Percentiles rank a stretch among this genome's conserved stretches.
phyloP scores from a whole-genome alignment of 2,888 invertebrate genomes.

The Cenopis cana region DNA sequence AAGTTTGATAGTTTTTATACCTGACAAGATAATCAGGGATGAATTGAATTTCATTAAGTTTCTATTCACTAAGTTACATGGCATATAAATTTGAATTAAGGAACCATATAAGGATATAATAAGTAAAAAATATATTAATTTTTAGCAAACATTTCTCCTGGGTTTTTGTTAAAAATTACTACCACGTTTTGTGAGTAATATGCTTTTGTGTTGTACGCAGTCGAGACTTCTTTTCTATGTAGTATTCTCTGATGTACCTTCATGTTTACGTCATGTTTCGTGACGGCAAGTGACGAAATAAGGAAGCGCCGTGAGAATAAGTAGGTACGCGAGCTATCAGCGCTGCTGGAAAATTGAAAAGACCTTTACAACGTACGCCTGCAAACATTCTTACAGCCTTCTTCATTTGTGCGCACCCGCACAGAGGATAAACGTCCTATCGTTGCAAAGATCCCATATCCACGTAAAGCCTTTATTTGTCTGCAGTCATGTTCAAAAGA shows the following conservation, averaged over 20 bases:
- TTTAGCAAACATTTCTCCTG: too few species aligned
- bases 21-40: too few species aligned
- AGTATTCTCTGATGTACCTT: conserved; percentile 18
- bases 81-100: too few species aligned
- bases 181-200: too few species aligned
- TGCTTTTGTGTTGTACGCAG: too few species aligned
- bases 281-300: conserved; percentile 69
- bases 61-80: too few species aligned
- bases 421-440: neutral
- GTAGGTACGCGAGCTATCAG: conserved; percentile 52
- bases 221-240: too few species aligned
- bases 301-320: conserved; percentile 63
- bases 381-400: neutral
- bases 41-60: too few species aligned
- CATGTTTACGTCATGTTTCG: conserved; percentile 58
- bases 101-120: too few species aligned
- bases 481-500: neutral
- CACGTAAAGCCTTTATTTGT: neutral
- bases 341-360: conserved; percentile 12
- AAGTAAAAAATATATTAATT: too few species aligned
- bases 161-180: too few species aligned
- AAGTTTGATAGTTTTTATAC: neutral
- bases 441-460: neutral
- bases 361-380: neutral
- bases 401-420: neutral